Evolutionary conservation across 2,888 invertebrate species (phyloP), one percentile per base, ranked within the genome.

Genomic region (Blera fallax): DNA sequence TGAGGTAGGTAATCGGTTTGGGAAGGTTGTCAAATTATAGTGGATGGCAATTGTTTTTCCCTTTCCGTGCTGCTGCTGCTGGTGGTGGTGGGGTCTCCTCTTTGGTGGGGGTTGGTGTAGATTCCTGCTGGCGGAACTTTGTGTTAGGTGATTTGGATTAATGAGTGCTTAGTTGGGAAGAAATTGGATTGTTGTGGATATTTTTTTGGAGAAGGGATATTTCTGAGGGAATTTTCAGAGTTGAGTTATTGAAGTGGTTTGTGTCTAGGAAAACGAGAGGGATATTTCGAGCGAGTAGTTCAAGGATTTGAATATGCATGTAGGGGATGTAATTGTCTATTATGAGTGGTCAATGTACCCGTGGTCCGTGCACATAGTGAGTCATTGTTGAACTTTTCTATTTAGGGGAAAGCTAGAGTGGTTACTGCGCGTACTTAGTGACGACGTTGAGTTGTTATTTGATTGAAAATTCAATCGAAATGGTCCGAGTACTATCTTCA

Each of bases 1-100:
- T 79, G 62, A 11, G 70, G 78, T 64, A 70, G 78, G 62, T 50
- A 69, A 52, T 60, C 18, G 29, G 45, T 8, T 50, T 21, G 29
- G 5, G 50, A 8, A 4, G 24, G 18, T 21, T 40, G 40, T 62
- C 40, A n/a, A 45, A 54, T 54, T 16, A 29, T 21, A 29, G 10
- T 24, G 37, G n/a, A 3, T 52, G n/a, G 52, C 5, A 14, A 34
- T 34, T 34, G 34, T 40, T 14, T 40, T 21, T 18, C 6, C 3
- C 14, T 1, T 10, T 60, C 11, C n/a, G 0, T 18, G 29, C 11
- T 6, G 37, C 10, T 32, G 32, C 0, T 32, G 11, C 40, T 32
- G 27, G 18, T 16, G 10, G 11, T 27, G 34, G 34, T 24, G 56
- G n/a, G 3, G 10, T 45, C 43, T 34, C 54, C 32, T 21, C 29